Evolutionary conservation across 1,140 invertebrate genomes (phyloP).

Genomic region (Lamellibrachia luymesi): DNA sequence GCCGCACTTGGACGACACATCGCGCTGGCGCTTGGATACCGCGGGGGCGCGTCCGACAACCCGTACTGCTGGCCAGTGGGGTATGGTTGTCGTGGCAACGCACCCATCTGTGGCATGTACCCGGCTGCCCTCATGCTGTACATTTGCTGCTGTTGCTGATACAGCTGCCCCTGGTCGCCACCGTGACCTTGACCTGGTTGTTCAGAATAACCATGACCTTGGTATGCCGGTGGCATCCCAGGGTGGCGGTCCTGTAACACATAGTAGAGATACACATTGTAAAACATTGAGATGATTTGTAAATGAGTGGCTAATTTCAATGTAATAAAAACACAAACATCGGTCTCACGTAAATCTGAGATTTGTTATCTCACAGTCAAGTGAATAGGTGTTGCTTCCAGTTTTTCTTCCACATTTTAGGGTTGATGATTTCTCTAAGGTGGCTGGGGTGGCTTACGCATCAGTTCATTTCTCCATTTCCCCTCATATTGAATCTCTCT

Average conservation of each 20-base stretch:
- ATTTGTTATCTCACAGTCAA: too few relatives aligned
- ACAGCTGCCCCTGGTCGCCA: constrained; percentile 20
- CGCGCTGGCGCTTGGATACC: neutral
- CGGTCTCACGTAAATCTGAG: too few relatives aligned
- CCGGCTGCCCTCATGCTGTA: constrained; percentile 24
- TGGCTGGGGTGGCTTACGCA: neutral
- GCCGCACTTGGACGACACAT: constrained; percentile 20
- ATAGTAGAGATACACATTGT: constrained; percentile 21
- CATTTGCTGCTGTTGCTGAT: constrained; percentile 31
- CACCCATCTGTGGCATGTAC: constrained; percentile 20
- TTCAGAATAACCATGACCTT: neutral
- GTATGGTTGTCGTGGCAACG: constrained; percentile 27
- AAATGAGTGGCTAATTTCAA: neutral
- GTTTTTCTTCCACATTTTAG: too few relatives aligned
- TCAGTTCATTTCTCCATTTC: neutral
- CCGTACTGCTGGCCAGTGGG: constrained; percentile 25
- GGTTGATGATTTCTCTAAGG: too few relatives aligned
- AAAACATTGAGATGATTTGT: neutral
- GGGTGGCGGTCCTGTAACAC: constrained; percentile 21
- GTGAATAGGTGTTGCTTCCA: too few relatives aligned
- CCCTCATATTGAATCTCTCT: too few relatives aligned
- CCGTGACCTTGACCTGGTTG: neutral
- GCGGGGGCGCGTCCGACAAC: neutral
- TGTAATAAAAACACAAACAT: neutral
- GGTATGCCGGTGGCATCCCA: constrained; percentile 15